A percentile compares a stretch with the other conserved stretches of the same genome.
Conservation (phyloP, 92 coral and sea anemone genomes). For the Palythoa caribaeorum region DNA sequence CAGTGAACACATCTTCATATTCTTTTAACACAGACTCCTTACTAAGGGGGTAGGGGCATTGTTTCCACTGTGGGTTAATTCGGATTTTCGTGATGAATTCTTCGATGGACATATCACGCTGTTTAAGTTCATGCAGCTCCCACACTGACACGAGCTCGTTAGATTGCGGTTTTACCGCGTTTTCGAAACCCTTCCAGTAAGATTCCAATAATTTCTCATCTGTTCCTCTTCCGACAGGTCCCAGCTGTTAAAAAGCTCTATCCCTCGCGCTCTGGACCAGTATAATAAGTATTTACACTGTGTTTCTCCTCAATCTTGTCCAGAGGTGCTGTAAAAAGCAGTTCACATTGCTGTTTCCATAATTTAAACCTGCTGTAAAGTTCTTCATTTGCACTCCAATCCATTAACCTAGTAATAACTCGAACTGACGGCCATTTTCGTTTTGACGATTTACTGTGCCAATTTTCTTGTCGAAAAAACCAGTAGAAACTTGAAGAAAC, state of each 20-base stretch:
- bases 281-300: neutral
- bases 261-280: neutral
- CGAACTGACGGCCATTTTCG: too few species aligned
- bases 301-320: neutral
- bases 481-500: too few species aligned
- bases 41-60: constrained; percentile 62
- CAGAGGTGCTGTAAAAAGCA: too few species aligned
- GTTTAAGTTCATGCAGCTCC: constrained; percentile 29
- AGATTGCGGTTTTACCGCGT: constrained; percentile 28
- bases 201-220: neutral
- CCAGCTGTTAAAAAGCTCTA: neutral
- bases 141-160: constrained; percentile 35
- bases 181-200: neutral
- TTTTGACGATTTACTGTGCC: too few species aligned
- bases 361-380: too few species aligned
- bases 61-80: neutral
- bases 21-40: constrained; percentile 65
- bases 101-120: constrained; percentile 10
- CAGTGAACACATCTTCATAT: constrained; percentile 18
- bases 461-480: too few species aligned
- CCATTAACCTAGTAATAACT: too few species aligned
- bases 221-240: neutral
- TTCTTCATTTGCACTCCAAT: too few species aligned
- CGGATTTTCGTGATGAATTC: constrained; percentile 24
- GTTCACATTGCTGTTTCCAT: too few species aligned